Evolutionary conservation across 2,113 vertebrate genomes (phyloP).

Genomic region (Cygnus atratus): DNA sequence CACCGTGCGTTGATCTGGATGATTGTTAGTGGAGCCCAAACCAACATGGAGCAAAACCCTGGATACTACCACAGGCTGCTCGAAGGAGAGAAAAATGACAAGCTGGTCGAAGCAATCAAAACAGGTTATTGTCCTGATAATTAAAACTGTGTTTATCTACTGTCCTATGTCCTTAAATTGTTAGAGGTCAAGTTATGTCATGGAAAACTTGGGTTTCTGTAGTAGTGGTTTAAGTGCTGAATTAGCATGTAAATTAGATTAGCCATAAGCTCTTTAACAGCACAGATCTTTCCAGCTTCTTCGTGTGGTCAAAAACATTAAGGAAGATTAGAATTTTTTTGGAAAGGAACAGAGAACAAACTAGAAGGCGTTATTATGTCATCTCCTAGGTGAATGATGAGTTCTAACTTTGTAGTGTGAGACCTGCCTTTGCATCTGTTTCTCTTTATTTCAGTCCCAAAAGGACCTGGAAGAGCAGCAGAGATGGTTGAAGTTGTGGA

Average conservation of each 20-base stretch:
- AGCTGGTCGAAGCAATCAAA: conserved; percentile 85
- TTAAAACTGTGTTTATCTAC: background rate
- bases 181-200: conserved; percentile 40
- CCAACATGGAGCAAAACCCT: conserved; percentile 84
- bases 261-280: conserved; percentile 34
- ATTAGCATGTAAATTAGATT: conserved; percentile 36
- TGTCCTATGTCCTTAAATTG: background rate
- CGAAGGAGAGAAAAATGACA: conserved; percentile 78
- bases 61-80: conserved; percentile 89
- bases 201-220: conserved; percentile 21
- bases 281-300: background rate
- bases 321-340: background rate
- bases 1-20: conserved; percentile 91
- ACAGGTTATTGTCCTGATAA: conserved; percentile 80
- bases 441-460: background rate
- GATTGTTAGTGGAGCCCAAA: conserved; percentile 90
- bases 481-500: background rate
- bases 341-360: background rate
- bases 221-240: conserved; percentile 24
- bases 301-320: background rate
- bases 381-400: background rate
- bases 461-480: background rate
- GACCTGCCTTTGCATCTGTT: background rate
- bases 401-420: background rate
- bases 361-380: background rate